Percentiles rank a stretch among this genome's conserved stretches.
phyloP scores from a whole-genome alignment of 37 sponge, comb jelly and placozoan genomes.

The Crambe crambe region DNA sequence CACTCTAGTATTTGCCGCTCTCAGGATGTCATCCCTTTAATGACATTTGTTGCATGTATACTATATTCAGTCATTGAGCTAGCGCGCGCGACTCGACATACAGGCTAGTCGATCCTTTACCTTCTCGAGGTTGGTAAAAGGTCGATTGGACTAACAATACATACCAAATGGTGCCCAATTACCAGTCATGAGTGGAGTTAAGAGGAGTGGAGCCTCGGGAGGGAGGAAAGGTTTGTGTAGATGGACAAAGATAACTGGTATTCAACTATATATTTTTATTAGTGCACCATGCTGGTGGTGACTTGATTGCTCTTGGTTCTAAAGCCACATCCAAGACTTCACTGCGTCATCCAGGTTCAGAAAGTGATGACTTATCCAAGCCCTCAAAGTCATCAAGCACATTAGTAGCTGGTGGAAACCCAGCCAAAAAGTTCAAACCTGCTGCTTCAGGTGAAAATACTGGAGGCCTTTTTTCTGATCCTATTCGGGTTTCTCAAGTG shows the following conservation, averaged over 20 bases:
- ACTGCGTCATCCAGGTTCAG: constrained; percentile 1
- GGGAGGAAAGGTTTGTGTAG: constrained; percentile 43
- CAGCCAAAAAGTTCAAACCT: constrained; percentile 30
- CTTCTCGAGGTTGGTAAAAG: no score
- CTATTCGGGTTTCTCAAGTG: constrained; percentile 60
- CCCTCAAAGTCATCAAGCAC: not conserved
- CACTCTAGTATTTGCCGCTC: no score
- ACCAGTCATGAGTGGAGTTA: constrained; percentile 44
- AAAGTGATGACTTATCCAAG: not conserved
- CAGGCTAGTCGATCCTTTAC: no score
- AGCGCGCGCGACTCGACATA: no score
- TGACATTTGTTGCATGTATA: no score
- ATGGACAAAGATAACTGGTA: no score
- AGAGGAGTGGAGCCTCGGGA: constrained; percentile 31
- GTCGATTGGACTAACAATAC: no score
- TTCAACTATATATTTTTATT: not conserved
- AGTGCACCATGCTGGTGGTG: constrained; percentile 51
- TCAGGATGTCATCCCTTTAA: no score
- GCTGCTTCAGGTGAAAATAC: not conserved
- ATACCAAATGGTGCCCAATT: no score
- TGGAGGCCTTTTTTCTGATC: constrained; percentile 68
- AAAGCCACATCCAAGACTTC: constrained; percentile 33
- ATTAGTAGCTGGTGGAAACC: not conserved
- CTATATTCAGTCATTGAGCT: no score
- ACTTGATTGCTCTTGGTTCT: constrained; percentile 50